Percentiles rank a stretch among this genome's conserved stretches.
Conservation (phyloP, 2,888 invertebrate species). For the Hydropsyche betteni region DNA sequence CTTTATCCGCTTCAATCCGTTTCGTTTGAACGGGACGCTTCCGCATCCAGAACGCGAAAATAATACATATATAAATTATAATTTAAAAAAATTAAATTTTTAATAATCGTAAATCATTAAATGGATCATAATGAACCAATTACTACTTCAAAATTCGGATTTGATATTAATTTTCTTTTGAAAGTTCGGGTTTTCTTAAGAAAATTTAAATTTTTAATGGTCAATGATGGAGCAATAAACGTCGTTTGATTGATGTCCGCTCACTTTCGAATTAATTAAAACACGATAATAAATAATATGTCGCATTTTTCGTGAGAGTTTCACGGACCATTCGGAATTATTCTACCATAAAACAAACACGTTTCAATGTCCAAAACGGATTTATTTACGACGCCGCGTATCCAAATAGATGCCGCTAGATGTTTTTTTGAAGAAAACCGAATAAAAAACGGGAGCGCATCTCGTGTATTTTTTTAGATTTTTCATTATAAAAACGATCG, state of each 20-base stretch:
- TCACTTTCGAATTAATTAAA: constrained; percentile 16
- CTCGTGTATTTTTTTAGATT: not conserved
- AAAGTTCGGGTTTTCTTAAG: too few species aligned
- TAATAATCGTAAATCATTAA: too few species aligned
- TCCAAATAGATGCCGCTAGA: constrained; percentile 42
- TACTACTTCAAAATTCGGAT: too few species aligned
- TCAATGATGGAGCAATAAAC: constrained; percentile 1
- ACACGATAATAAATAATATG: constrained; percentile 30
- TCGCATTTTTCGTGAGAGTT: constrained; percentile 20
- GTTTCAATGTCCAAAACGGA: constrained; percentile 45
- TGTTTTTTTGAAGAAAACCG: constrained; percentile 25
- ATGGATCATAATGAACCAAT: too few species aligned
- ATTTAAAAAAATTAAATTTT: too few species aligned
- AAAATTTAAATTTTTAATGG: too few species aligned
- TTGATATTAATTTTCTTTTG: too few species aligned
- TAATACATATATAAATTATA: constrained; percentile 8
- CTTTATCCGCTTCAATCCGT: constrained; percentile 9
- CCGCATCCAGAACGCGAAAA: constrained; percentile 13
- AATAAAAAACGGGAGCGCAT: constrained; percentile 15
- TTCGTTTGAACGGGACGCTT: constrained; percentile 2
- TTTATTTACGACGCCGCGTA: constrained; percentile 46
- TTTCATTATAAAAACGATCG: too few species aligned
- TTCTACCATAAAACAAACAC: constrained; percentile 48
- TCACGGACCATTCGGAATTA: constrained; percentile 47
- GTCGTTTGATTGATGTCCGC: not conserved